A percentile compares a stretch with the other conserved stretches of the same genome.
Evolutionary conservation across 2,797 vertebrate genomes (phyloP).

Genomic region (Poeciliopsis gracilis): DNA sequence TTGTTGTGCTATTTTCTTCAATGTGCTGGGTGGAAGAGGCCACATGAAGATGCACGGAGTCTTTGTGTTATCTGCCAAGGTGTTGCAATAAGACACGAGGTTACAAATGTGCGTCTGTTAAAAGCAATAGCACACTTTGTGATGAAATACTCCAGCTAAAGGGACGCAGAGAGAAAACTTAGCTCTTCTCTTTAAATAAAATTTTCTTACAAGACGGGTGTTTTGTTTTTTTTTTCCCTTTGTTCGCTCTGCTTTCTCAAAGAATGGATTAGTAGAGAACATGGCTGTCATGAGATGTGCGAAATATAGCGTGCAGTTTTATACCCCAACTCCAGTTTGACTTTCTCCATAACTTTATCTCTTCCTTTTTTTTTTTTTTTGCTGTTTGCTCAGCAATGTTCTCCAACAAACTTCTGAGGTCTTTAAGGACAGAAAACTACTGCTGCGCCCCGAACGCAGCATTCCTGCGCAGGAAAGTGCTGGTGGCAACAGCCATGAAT

Average conservation of each 20-base stretch:
- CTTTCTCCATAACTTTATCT: too few relatives aligned
- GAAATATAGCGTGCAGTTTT: too few relatives aligned
- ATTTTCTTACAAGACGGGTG: not conserved
- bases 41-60: not conserved
- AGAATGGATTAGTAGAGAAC: not conserved
- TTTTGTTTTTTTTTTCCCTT: not conserved
- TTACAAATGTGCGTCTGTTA: not conserved
- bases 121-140: not conserved
- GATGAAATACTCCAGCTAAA: not conserved
- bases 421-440: not conserved
- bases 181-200: not conserved
- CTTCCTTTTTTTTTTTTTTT: too few relatives aligned
- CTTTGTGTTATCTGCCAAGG: not conserved
- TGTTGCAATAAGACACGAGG: not conserved
- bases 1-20: not conserved
- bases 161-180: not conserved
- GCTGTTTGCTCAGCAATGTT: too few relatives aligned
- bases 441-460: not conserved
- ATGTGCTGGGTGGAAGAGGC: not conserved
- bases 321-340: too few relatives aligned
- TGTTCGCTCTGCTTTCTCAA: not conserved
- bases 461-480: not conserved
- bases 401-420: too few relatives aligned
- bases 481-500: not conserved
- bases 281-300: too few relatives aligned